These are phyloP conservation scores for Cyprinus carpio DNA, from an alignment of 2,113 vertebrate genomes.

Conservation along the genomic window DNA sequence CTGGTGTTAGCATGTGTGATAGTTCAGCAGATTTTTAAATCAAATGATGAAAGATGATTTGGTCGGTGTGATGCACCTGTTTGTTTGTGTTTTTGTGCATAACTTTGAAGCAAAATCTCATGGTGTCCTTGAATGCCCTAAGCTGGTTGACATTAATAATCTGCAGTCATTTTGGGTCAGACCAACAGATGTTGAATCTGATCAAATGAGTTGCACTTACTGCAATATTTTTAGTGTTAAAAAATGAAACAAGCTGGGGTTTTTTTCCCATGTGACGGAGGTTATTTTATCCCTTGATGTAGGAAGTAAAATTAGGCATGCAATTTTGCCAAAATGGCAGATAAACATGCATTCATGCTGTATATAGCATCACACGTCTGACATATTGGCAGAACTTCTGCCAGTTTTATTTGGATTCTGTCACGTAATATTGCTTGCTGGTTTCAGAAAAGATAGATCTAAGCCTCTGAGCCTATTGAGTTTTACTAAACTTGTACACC, in stretches of 20 bases:
- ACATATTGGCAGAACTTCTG: not conserved
- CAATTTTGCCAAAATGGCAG: not conserved
- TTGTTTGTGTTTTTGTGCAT: not conserved
- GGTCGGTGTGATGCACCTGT: slow-evolving; percentile 13
- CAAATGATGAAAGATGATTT: too few species aligned
- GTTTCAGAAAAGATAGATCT: not conserved
- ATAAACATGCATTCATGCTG: not conserved
- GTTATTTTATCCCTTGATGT: not conserved
- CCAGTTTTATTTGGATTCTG: not conserved
- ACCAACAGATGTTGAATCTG: not conserved
- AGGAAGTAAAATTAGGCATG: not conserved
- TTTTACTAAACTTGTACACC: too few species aligned
- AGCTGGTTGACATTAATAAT: not conserved
- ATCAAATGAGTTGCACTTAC: not conserved
- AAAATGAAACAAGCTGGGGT: not conserved
- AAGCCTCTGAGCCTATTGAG: not conserved
- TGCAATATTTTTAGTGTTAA: not conserved
- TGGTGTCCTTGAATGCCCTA: not conserved
- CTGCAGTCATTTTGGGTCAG: not conserved
- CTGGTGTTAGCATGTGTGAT: not conserved
- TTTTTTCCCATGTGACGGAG: not conserved
- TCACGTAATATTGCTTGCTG: not conserved
- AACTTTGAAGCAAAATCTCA: not conserved
- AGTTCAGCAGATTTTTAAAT: too few species aligned
- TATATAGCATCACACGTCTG: not conserved